Evolutionary conservation across 2,797 vertebrate species (phyloP).

Genomic region (Sebastiscus albofasciatus): DNA sequence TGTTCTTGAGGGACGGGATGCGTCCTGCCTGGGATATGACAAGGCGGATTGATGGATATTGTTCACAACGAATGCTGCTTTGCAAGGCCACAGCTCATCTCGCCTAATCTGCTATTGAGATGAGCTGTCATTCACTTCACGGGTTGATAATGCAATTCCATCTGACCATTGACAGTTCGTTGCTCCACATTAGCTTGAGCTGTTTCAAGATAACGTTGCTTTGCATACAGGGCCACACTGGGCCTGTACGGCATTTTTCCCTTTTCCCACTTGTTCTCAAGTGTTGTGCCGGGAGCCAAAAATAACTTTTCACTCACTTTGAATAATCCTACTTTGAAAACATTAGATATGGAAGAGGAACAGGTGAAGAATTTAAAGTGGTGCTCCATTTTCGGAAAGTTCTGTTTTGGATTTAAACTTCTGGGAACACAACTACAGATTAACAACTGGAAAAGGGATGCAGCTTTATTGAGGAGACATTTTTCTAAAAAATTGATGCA

Average conservation of each 20-base stretch:
- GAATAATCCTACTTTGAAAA: slow-evolving; percentile 20
- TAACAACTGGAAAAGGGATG: background rate
- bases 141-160: slow-evolving; percentile 1
- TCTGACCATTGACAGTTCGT: slow-evolving; percentile 14
- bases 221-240: background rate
- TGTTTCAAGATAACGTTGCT: background rate
- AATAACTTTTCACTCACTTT: slow-evolving; percentile 13
- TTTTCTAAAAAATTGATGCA: background rate
- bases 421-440: background rate
- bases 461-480: background rate
- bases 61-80: slow-evolving; percentile 39
- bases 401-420: background rate
- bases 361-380: slow-evolving; percentile 4
- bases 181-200: slow-evolving; percentile 30
- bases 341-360: background rate
- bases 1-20: slow-evolving; percentile 15
- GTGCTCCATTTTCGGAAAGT: background rate
- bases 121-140: slow-evolving; percentile 29
- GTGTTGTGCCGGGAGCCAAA: background rate
- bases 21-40: slow-evolving; percentile 10
- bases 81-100: slow-evolving; percentile 11
- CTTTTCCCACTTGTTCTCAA: background rate
- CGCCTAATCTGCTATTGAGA: slow-evolving; percentile 15
- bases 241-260: background rate
- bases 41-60: slow-evolving; percentile 52